Evolutionary conservation across 2,797 vertebrate species (phyloP).

Genomic region (Heliangelus exortis): DNA sequence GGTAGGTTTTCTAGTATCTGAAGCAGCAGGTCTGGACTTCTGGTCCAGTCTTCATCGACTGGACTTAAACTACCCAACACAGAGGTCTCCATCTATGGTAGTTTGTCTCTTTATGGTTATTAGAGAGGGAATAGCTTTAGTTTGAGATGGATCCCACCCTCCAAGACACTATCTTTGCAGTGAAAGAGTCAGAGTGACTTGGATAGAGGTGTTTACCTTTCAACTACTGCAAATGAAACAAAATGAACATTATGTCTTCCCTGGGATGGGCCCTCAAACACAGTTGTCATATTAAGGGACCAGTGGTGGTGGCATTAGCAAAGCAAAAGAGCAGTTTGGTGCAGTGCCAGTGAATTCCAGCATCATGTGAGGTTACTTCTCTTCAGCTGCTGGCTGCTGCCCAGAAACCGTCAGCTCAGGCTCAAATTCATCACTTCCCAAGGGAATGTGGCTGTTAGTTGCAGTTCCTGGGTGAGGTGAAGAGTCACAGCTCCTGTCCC

Average conservation of each 20-base stretch:
- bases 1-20: background rate
- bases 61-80: background rate
- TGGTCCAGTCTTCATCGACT: background rate
- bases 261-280: background rate
- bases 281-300: accelerated
- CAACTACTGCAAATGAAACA: background rate
- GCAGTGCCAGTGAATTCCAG: background rate
- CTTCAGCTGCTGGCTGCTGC: background rate
- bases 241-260: background rate
- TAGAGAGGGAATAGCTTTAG: background rate
- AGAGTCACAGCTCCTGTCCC: background rate
- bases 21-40: background rate
- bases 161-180: background rate
- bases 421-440: background rate
- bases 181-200: background rate
- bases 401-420: background rate
- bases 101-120: accelerated
- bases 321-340: background rate
- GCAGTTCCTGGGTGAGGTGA: background rate
- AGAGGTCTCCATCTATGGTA: background rate
- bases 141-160: background rate
- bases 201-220: background rate
- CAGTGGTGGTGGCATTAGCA: background rate
- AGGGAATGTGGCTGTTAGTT: background rate
- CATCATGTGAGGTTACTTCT: background rate